phyloP scores from a whole-genome alignment of 2,888 invertebrate species.

The Entomobrya proxima region DNA sequence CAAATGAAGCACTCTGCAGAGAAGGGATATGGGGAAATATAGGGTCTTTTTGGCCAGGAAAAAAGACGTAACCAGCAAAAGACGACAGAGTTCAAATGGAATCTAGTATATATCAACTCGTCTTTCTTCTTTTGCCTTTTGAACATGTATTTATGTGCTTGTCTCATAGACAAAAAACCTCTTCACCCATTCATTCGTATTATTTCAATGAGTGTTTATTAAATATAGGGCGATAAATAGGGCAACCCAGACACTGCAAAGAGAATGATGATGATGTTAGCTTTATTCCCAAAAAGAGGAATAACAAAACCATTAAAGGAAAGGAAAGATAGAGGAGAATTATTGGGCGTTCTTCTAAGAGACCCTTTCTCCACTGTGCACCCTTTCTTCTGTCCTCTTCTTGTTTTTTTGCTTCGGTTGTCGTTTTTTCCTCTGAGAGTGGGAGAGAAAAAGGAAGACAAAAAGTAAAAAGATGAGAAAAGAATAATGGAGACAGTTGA shows the following conservation, averaged over 20 bases:
- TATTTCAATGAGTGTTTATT: conserved; percentile 20
- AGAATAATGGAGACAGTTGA: conserved; percentile 40
- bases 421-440: not conserved
- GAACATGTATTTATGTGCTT: not conserved
- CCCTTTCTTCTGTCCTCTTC: no score
- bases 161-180: conserved; percentile 2
- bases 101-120: no score
- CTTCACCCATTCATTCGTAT: conserved; percentile 25
- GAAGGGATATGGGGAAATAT: not conserved
- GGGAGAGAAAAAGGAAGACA: no score
- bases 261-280: not conserved
- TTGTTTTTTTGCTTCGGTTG: not conserved
- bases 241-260: not conserved
- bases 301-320: not conserved
- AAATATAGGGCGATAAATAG: not conserved
- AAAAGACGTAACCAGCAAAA: no score
- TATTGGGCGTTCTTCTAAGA: conserved; percentile 50
- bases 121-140: not conserved
- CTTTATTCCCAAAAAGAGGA: not conserved
- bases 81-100: no score
- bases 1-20: conserved; percentile 26
- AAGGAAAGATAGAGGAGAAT: conserved; percentile 26
- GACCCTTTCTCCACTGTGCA: conserved; percentile 6
- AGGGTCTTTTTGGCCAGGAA: no score
- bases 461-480: conserved; percentile 28